Evolutionary conservation across 2,797 vertebrate species (phyloP), one percentile per base, ranked within the genome.

Genomic region (Macroramphosus scolopax): DNA sequence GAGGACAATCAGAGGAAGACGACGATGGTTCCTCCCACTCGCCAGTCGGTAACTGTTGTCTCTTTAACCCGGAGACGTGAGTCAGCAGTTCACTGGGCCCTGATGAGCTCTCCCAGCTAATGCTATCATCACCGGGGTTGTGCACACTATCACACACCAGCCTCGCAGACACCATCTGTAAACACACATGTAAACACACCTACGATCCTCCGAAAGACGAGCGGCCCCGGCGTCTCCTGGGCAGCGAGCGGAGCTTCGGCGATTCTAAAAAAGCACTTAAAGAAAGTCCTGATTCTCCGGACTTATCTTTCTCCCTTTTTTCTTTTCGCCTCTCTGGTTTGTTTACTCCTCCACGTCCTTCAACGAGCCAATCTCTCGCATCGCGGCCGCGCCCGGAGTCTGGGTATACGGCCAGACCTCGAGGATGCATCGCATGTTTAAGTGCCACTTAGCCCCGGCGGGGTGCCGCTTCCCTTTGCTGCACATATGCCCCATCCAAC

Each of bases 91-190:
- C 80, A 72, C 53, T 28, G 9, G 63, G 72, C 66, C 71, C 52
- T 56, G 66, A 72, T 52, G 56, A 66, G 72, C 67, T 70, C 54
- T 65, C 60, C 31, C 62, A 68, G 58, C 72, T 75, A 68, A 74
- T 60, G 50, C 67, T 78, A 60, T 84, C 71, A 76, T 84, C 81
- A 78, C 63, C 32, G 40, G 51, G 52, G 32, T 49, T 53, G 77
- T 71, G 43, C 44, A 11, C 57, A 72, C 63, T 48, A 77, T 82
- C 71, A 74, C 50, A 68, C 66, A 26, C 59, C 70, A 63, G 66
- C 55, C 56, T 66, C 61, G 36, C 72, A 67, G 55, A 61, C 54
- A 31, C 72, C 83, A 82, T 75, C 74, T 72, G 72, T 68, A 57
- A 58, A 60, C 47, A 38, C 66, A 41, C 63, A 77, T 37, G 60